A percentile compares a stretch with the other conserved stretches of the same genome.
These are phyloP conservation scores for Lamprotornis superbus DNA, from an alignment of 2,113 vertebrate species.

Conservation along the genomic window DNA sequence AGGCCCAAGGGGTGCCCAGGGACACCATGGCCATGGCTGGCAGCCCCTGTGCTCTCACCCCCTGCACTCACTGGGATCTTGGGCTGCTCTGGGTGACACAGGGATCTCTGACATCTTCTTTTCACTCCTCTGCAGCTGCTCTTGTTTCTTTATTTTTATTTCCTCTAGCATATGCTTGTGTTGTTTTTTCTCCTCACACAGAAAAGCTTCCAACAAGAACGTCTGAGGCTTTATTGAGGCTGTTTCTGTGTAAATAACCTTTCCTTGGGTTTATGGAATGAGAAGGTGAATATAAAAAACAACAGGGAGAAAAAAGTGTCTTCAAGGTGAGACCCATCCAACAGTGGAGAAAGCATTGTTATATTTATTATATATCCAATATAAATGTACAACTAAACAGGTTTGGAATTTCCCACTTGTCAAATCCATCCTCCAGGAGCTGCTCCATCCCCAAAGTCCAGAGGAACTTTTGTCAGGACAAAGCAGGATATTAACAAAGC, in stretches of 20 bases:
- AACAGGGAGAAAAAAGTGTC: neutral
- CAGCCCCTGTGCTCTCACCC: neutral
- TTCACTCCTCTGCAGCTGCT: neutral
- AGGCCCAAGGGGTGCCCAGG: neutral
- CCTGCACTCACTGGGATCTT: neutral
- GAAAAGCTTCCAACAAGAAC: neutral
- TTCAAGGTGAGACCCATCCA: neutral
- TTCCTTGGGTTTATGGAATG: neutral
- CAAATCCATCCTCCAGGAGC: neutral
- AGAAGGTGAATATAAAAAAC: neutral
- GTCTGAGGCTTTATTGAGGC: neutral
- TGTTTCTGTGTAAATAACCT: neutral
- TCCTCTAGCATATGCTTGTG: neutral
- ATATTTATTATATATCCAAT: neutral
- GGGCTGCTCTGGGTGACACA: neutral
- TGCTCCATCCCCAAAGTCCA: neutral
- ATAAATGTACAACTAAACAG: rapidly evolving
- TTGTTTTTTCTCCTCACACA: neutral
- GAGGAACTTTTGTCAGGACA: neutral
- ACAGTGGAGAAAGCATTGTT: neutral
- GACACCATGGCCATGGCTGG: neutral
- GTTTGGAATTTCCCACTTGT: neutral
- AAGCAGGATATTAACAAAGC: neutral
- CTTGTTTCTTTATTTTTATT: neutral
- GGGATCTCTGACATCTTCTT: neutral